These are phyloP conservation scores for Drosophila sucinea DNA, from an alignment of 1,140 invertebrate genomes.

Conservation along the genomic window DNA sequence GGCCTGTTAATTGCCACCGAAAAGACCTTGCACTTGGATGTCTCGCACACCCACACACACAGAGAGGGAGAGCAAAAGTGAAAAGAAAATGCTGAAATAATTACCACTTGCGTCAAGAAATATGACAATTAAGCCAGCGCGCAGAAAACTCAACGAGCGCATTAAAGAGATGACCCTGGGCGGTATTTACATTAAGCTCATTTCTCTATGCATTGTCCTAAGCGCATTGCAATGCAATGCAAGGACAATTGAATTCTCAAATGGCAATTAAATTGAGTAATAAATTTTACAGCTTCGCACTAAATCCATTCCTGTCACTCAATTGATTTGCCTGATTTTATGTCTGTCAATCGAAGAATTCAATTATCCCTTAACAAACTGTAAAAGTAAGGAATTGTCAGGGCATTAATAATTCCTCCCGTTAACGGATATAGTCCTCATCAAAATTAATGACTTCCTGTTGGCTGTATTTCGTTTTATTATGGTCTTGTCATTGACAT, in stretches of 20 bases:
- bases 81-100: conserved; percentile 12
- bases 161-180: background rate
- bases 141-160: background rate
- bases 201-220: background rate
- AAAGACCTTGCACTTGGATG: conserved; percentile 9
- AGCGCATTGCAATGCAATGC: background rate
- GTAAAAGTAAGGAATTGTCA: conserved; percentile 2
- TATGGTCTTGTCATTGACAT: background rate
- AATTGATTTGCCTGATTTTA: background rate
- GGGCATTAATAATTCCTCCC: background rate
- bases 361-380: conserved; percentile 9
- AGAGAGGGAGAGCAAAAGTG: background rate
- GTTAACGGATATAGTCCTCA: background rate
- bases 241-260: conserved; percentile 1
- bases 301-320: background rate
- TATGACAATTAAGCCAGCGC: conserved; percentile 2
- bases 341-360: conserved; percentile 1
- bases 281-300: background rate
- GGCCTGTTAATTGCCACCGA: conserved; percentile 3
- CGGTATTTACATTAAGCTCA: background rate
- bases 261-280: background rate
- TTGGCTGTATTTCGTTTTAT: conserved; percentile 5
- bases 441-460: conserved; percentile 10
- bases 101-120: conserved; percentile 4
- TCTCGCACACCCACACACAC: background rate